Evolutionary conservation across 2,113 vertebrate species (phyloP).

Genomic region (Myrmecobius fasciatus): DNA sequence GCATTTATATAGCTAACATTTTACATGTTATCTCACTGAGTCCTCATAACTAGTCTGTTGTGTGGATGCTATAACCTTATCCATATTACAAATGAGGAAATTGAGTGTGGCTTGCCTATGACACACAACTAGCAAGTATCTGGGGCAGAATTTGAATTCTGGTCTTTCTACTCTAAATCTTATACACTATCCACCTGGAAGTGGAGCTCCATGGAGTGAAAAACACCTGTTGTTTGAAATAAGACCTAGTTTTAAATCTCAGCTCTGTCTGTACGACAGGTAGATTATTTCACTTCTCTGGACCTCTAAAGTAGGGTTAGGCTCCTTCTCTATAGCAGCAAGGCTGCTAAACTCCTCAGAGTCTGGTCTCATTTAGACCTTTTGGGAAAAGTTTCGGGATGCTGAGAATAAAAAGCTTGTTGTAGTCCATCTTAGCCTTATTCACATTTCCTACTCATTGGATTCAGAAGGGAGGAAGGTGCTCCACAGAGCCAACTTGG

Average conservation of each 20-base stretch:
- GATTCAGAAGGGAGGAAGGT: conserved; percentile 60
- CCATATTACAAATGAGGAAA: conserved; percentile 32
- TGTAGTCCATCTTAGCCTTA: neutral
- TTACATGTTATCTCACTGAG: neutral
- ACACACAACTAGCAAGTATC: neutral
- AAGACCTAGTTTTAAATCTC: neutral
- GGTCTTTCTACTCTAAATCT: neutral
- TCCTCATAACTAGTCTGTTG: neutral
- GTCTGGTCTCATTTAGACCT: neutral
- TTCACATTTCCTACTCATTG: neutral
- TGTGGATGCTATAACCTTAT: neutral
- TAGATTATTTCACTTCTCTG: neutral
- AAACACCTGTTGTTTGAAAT: neutral
- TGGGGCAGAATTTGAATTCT: neutral
- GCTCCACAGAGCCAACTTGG: conserved; percentile 36
- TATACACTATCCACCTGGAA: neutral
- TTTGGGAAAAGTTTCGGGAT: neutral
- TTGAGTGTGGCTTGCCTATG: neutral
- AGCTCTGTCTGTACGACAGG: neutral
- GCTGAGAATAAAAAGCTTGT: neutral
- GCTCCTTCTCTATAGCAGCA: too few species aligned
- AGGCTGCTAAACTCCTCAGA: neutral
- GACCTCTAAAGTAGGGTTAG: neutral
- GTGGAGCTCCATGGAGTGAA: too few species aligned
- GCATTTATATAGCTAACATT: neutral